phyloP scores from a whole-genome alignment of 2,797 vertebrate genomes.

The Liasis olivaceus region DNA sequence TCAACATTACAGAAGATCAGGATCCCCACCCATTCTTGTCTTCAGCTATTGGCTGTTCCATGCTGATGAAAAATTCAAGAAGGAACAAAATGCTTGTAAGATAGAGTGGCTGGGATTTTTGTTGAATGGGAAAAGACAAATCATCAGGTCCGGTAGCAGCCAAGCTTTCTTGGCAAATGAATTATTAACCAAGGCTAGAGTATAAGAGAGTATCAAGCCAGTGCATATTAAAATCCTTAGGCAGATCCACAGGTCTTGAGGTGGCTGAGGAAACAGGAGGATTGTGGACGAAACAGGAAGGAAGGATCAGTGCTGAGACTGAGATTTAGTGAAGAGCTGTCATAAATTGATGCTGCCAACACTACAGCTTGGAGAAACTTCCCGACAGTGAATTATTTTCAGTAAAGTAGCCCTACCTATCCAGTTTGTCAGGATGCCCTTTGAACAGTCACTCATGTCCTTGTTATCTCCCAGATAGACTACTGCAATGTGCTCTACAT shows the following conservation, averaged over 20 bases:
- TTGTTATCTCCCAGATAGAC: no score
- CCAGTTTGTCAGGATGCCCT: no score
- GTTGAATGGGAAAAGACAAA: not conserved
- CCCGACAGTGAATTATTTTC: not conserved
- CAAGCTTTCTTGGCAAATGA: not conserved
- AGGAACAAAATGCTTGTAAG: slow-evolving; percentile 10
- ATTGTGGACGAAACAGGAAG: not conserved
- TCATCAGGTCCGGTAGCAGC: not conserved
- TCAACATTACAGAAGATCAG: slow-evolving; percentile 55
- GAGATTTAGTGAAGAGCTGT: not conserved
- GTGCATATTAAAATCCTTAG: not conserved
- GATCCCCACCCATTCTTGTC: slow-evolving; percentile 45
- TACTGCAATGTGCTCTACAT: no score
- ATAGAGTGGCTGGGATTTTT: not conserved
- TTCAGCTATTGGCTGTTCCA: slow-evolving; percentile 33
- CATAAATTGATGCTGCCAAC: not conserved
- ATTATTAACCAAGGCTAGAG: not conserved
- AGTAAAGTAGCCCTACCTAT: not conserved
- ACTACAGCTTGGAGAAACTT: not conserved
- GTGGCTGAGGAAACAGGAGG: not conserved
- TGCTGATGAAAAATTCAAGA: not conserved
- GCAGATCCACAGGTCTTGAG: not conserved
- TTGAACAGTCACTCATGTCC: no score
- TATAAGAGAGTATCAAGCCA: not conserved
- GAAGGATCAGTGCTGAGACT: no score